Percentiles rank a stretch among this genome's conserved stretches.
These are phyloP conservation scores for Lasioglossum oenotherae DNA, from an alignment of 2,888 invertebrate species.

Conservation along the genomic window DNA sequence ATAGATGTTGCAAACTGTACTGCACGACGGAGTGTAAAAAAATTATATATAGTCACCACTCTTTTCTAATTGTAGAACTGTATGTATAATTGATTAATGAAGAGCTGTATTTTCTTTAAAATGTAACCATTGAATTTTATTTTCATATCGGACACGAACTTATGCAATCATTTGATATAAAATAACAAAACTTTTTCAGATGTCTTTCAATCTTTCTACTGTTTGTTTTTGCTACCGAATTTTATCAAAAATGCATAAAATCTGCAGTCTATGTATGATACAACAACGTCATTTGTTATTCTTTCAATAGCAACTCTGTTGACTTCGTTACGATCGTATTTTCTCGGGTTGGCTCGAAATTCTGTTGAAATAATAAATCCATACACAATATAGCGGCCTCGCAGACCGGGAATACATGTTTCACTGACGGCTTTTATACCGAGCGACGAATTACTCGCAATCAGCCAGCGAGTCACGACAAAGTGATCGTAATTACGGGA, in stretches of 20 bases:
- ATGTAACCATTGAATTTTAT: too few species aligned
- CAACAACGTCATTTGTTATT: neutral
- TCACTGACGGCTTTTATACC: neutral
- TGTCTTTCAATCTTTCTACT: neutral
- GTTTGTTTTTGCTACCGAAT: neutral
- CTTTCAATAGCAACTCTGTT: neutral
- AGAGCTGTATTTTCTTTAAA: too few species aligned
- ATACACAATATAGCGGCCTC: neutral
- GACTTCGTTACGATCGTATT: neutral
- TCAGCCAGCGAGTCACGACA: neutral
- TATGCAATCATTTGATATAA: neutral
- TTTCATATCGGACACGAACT: too few species aligned
- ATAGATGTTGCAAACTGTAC: too few species aligned
- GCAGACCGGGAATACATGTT: neutral
- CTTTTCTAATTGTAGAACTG: too few species aligned
- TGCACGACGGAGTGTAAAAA: too few species aligned
- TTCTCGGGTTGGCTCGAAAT: neutral
- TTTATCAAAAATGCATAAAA: neutral
- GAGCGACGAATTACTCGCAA: conserved; percentile 2
- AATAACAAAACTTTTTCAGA: neutral
- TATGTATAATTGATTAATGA: too few species aligned
- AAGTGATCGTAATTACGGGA: neutral
- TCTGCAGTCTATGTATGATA: neutral
- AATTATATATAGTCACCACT: too few species aligned
- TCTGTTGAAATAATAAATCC: neutral